A percentile compares a stretch with the other conserved stretches of the same genome.
Evolutionary conservation across 2,113 vertebrate species (phyloP).

Genomic region (Eublepharis macularius): DNA sequence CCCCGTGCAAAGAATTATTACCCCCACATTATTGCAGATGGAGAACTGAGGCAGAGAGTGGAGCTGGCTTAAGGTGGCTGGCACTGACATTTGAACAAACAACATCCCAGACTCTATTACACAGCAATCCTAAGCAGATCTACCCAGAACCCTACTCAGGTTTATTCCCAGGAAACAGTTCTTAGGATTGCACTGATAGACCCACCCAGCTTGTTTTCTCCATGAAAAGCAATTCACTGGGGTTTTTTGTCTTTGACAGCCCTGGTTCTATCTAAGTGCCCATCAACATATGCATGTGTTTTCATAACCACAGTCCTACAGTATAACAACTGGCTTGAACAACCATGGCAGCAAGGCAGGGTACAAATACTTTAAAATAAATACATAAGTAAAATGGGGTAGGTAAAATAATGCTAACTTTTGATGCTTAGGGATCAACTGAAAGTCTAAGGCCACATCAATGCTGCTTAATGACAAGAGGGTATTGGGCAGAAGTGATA

Average conservation of each 20-base stretch:
- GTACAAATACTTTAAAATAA: too few species aligned
- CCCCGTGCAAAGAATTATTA: too few species aligned
- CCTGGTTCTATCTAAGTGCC: accelerated
- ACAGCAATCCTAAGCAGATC: too few species aligned
- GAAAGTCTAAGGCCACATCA: background rate
- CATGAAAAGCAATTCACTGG: background rate
- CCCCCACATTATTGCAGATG: too few species aligned
- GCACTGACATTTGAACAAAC: too few species aligned
- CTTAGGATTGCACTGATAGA: too few species aligned
- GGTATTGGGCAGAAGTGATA: background rate
- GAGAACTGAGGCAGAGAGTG: too few species aligned
- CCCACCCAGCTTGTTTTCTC: background rate
- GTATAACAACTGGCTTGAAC: background rate
- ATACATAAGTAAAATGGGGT: background rate
- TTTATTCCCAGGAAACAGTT: too few species aligned
- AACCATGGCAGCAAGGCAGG: too few species aligned
- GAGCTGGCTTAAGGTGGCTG: too few species aligned
- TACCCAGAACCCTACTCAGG: too few species aligned
- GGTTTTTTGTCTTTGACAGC: accelerated
- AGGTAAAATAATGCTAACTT: constrained; percentile 15
- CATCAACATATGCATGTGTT: background rate
- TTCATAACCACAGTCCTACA: background rate
- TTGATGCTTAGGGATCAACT: background rate
- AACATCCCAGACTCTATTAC: too few species aligned
- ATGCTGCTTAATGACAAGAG: background rate